Evolutionary conservation across 2,888 invertebrate genomes (phyloP), one percentile per base, ranked within the genome.

Genomic region (Polydrusus pterygomalis): DNA sequence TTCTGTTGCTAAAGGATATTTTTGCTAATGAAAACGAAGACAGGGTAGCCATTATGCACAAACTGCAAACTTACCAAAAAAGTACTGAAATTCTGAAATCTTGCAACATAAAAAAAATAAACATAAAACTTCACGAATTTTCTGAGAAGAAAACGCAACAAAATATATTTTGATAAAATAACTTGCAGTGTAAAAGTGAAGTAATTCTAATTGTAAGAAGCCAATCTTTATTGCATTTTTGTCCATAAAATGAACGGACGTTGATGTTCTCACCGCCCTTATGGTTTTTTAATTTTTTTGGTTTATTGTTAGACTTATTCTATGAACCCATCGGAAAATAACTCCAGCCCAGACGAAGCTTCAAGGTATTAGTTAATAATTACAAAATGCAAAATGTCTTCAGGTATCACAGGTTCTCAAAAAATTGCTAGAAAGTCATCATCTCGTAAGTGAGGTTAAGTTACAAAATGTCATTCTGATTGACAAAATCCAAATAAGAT

Each of bases 301-400:
- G 68, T 78, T 79, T 80, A 77, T 74, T 77, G 47, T 70, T 78
- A 80, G 81, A 78, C 82, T 80, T 83, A 85, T 87, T 88, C 87
- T 88, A 89, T 89, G 89, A 89, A 85, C 88, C 84, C 88, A 82
- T 85, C 88, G 82, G 86, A 87, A 81, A 84, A 86, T 81, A 84
- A 83, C 80, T 84, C 84, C 81, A 85, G 84, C 82, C 85, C 87
- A 86, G 89, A 88, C 88, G 89, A 89, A 87, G 88, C 89, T 89
- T 89, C 89, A 86, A 88, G 89, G 89, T 89, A 87, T 80, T 60
- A 51, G 5, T 30, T 65, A 34, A 49, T 34, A 34, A n/a, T 25
- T 25, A 25, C 5, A 3, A 25, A 54, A 51, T 38, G 40, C 17
- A 11, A 45, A 63, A 5, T 2, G 47, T 47, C 17, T 45, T 17